Percentiles rank a stretch among this genome's conserved stretches.
phyloP scores from a whole-genome alignment of 1,140 invertebrate genomes.

The Heliconius himera region DNA sequence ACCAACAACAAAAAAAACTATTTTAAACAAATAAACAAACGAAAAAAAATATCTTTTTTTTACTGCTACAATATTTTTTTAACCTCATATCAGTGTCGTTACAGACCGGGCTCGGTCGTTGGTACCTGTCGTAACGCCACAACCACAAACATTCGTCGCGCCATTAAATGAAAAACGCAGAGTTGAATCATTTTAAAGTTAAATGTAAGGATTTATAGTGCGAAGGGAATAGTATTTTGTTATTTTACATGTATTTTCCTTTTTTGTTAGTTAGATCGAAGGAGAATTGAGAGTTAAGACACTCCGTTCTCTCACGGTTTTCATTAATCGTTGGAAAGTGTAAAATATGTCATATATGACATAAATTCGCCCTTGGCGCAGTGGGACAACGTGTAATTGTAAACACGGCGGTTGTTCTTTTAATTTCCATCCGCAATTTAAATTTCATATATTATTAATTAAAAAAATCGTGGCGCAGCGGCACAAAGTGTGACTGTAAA shows the following conservation, averaged over 20 bases:
- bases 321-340: no score
- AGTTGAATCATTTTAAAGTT: conserved; percentile 1
- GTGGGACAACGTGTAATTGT: no score
- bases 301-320: neutral
- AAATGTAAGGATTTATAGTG: neutral
- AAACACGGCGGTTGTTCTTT: no score
- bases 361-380: no score
- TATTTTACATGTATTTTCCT: neutral
- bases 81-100: conserved; percentile 11
- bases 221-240: neutral
- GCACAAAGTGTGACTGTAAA: no score
- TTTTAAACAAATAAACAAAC: no score
- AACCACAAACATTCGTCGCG: neutral
- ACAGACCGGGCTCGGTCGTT: neutral
- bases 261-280: neutral
- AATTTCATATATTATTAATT: no score
- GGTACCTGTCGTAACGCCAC: conserved; percentile 5
- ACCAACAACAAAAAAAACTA: no score
- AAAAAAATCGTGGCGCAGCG: no score
- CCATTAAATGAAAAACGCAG: neutral
- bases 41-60: no score
- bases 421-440: neutral
- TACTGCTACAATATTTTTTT: neutral
- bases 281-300: neutral
- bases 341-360: no score